These are phyloP conservation scores for Metridium senile DNA, from an alignment of 92 coral and sea anemone genomes.

Conservation along the genomic window DNA sequence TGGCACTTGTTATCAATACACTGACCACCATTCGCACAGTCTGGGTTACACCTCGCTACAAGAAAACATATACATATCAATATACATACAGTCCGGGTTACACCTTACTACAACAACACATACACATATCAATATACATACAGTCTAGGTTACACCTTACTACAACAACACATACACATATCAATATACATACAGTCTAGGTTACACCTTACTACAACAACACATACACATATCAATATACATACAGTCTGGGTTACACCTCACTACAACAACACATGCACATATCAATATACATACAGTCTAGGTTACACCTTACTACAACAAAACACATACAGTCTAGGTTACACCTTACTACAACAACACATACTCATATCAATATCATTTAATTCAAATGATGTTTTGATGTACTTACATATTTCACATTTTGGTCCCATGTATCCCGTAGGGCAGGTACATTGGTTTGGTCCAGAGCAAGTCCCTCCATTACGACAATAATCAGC, in stretches of 20 bases:
- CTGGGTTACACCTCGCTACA: slow-evolving; percentile 67
- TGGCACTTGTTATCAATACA: slow-evolving; percentile 66
- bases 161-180: background rate
- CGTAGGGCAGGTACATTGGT: slow-evolving; percentile 71
- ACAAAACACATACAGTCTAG: background rate
- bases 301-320: background rate
- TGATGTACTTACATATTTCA: slow-evolving; percentile 62
- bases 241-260: slow-evolving; percentile 65
- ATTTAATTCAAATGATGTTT: background rate
- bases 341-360: background rate
- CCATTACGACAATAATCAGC: slow-evolving; percentile 74
- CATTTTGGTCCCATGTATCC: slow-evolving; percentile 73
- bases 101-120: no score
- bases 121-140: no score
- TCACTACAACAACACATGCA: slow-evolving; percentile 53
- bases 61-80: background rate
- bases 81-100: no score
- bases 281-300: no score
- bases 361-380: background rate
- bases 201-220: no score
- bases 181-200: no score
- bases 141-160: background rate
- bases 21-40: slow-evolving; percentile 73
- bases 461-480: slow-evolving; percentile 79
- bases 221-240: slow-evolving; percentile 74